A percentile compares a stretch with the other conserved stretches of the same genome.
Evolutionary conservation across 2,888 invertebrate species (phyloP).

Genomic region (Gnatocerus cornutus): DNA sequence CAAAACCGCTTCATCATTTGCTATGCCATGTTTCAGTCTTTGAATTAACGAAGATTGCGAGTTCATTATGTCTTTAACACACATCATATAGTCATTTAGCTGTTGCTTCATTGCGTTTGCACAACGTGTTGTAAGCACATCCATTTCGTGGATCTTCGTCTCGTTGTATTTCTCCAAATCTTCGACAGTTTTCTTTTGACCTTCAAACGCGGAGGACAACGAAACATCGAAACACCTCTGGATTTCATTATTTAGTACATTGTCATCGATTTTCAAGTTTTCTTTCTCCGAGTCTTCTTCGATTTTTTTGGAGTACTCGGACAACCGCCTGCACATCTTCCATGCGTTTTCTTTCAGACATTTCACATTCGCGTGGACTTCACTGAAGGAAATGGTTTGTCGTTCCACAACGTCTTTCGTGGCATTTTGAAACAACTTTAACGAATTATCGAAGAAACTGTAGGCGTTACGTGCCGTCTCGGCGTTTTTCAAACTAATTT

Average conservation of each 20-base stretch:
- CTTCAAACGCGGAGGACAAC: not conserved
- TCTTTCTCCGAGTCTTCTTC: constrained; percentile 9
- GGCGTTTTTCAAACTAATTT: constrained; percentile 26
- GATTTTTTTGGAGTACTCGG: constrained; percentile 17
- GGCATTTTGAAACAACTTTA: constrained; percentile 10
- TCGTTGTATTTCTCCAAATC: constrained; percentile 29
- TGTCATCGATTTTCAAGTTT: constrained; percentile 6
- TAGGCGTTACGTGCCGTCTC: constrained; percentile 13
- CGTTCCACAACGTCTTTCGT: constrained; percentile 4
- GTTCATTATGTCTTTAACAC: constrained; percentile 33
- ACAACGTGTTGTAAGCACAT: constrained; percentile 23
- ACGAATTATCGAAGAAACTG: constrained; percentile 14
- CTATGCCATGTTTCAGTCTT: not conserved
- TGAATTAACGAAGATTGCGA: constrained; percentile 22
- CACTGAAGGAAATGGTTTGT: constrained; percentile 6
- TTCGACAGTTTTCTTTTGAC: constrained; percentile 3
- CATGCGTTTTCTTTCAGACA: constrained; percentile 30
- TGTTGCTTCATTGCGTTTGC: constrained; percentile 19
- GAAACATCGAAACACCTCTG: not conserved
- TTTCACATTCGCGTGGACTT: constrained; percentile 11
- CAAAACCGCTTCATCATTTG: constrained; percentile 5
- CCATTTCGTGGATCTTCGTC: constrained; percentile 19
- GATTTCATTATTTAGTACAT: not conserved
- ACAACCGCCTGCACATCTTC: constrained; percentile 21
- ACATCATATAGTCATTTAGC: constrained; percentile 28